phyloP scores from a whole-genome alignment of 2,888 invertebrate species.

The Patella ulyssiponensis region DNA sequence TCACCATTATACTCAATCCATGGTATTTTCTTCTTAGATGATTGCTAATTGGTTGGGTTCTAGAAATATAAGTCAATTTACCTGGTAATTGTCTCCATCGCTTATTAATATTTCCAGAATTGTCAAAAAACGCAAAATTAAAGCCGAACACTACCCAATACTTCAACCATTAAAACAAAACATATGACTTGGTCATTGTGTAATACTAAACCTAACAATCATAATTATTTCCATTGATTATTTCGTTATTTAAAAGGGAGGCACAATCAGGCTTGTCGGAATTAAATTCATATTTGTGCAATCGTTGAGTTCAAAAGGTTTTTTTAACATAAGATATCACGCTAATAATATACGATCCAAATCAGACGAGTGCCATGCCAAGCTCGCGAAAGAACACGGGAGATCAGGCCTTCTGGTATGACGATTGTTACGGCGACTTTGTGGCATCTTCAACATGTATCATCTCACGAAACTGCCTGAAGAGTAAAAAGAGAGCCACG shows the following conservation, averaged over 20 bases:
- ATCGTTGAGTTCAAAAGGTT: no score
- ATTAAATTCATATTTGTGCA: no score
- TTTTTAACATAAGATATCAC: not conserved
- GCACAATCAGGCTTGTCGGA: no score
- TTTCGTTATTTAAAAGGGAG: no score
- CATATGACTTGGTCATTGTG: no score
- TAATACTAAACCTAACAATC: no score
- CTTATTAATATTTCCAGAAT: no score
- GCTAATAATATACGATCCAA: slow-evolving; percentile 4
- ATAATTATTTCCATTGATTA: no score
- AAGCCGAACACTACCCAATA: no score
- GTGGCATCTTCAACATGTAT: not conserved
- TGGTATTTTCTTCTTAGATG: slow-evolving; percentile 57
- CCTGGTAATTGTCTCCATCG: no score
- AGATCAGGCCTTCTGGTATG: slow-evolving; percentile 8
- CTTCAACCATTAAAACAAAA: no score
- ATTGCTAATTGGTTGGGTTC: slow-evolving; percentile 20
- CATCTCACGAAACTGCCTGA: not conserved
- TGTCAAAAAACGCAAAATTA: no score
- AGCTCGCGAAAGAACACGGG: slow-evolving; percentile 1
- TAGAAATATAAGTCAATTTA: not conserved
- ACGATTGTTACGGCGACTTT: slow-evolving; percentile 1
- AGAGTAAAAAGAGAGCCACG: not conserved
- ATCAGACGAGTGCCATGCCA: not conserved
- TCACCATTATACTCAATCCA: slow-evolving; percentile 64